A percentile compares a stretch with the other conserved stretches of the same genome.
These are phyloP conservation scores for Deroptyus accipitrinus DNA, from an alignment of 2,113 vertebrate genomes.

Conservation along the genomic window DNA sequence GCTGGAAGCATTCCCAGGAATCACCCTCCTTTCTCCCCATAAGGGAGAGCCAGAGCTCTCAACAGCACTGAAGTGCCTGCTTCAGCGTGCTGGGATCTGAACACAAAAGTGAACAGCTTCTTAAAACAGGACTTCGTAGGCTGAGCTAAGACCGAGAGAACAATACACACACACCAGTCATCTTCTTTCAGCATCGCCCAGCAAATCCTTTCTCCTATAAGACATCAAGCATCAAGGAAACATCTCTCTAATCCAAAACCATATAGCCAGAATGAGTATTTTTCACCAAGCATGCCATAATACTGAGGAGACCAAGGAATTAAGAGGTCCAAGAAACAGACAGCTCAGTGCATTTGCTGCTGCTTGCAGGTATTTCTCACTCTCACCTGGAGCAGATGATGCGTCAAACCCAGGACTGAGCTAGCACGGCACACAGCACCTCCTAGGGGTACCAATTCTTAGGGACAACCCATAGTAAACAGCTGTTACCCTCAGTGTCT, in stretches of 20 bases:
- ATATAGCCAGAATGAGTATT: background rate
- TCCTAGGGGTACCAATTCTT: background rate
- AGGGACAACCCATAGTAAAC: background rate
- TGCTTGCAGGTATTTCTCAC: background rate
- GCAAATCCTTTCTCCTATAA: background rate
- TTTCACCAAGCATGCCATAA: background rate
- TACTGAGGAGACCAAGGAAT: background rate
- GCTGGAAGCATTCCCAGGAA: slow-evolving; percentile 43
- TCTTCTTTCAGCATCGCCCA: background rate
- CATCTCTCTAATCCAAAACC: background rate
- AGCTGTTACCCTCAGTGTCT: background rate
- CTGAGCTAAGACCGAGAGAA: background rate
- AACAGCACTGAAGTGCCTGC: background rate
- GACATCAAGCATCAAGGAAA: background rate
- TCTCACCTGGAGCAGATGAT: background rate
- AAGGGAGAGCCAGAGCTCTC: background rate
- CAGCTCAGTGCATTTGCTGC: background rate
- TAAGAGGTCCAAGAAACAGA: background rate
- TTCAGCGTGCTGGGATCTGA: background rate
- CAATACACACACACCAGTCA: background rate
- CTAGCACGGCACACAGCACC: background rate
- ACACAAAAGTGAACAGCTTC: background rate
- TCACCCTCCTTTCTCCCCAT: background rate
- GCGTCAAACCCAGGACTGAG: background rate
- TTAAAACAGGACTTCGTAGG: background rate